Evolutionary conservation across 2,797 vertebrate genomes (phyloP).

Genomic region (Lacerta viridis): DNA sequence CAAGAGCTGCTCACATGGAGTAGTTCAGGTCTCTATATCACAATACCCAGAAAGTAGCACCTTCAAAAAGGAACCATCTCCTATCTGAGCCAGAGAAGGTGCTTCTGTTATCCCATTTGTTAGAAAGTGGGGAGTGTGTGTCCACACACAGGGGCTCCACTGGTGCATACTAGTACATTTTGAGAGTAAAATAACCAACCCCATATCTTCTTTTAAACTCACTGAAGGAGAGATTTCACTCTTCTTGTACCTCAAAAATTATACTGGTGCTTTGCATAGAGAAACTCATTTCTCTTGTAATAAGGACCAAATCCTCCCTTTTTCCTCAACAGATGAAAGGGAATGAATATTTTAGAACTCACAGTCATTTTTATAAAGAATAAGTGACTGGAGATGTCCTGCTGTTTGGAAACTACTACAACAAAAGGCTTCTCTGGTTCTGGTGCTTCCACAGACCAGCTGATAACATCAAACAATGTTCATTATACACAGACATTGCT

Average conservation of each 20-base stretch:
- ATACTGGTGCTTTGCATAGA: constrained; percentile 28
- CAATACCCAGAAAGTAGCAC: background rate
- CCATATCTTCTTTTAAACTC: background rate
- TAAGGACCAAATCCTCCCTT: constrained; percentile 14
- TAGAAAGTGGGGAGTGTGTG: background rate
- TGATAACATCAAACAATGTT: background rate
- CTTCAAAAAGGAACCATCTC: background rate
- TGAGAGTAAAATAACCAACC: background rate
- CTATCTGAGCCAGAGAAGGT: background rate
- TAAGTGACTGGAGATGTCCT: background rate
- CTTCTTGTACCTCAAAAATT: background rate
- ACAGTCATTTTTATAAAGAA: background rate
- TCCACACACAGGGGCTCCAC: too few relatives aligned
- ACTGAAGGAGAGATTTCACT: background rate
- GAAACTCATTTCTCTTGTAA: constrained; percentile 2
- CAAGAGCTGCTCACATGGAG: background rate
- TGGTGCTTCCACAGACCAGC: constrained; percentile 18
- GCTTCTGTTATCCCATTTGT: background rate
- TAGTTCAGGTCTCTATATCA: background rate
- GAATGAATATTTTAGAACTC: background rate
- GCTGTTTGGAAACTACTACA: background rate
- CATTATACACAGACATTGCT: background rate
- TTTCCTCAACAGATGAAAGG: background rate
- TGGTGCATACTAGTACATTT: background rate
- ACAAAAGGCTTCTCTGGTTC: background rate